Base-by-base conservation (phyloP, 2,113 vertebrate genomes). In the Phalacrocorax brasilianus region DNA sequence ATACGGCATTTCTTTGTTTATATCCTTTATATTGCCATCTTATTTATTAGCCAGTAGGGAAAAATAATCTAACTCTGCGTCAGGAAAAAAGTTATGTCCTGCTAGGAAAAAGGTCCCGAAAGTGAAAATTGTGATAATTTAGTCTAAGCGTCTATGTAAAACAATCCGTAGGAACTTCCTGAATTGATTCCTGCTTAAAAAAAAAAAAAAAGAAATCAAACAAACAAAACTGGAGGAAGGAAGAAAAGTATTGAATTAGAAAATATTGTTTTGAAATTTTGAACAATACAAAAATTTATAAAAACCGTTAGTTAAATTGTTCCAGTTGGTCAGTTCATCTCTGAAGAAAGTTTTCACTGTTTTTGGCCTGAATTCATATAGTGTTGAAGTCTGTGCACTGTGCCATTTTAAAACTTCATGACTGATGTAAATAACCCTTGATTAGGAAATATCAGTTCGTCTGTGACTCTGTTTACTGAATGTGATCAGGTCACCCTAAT, bases 301-400 rank as follows among this genome's bases (percentile, higher is more conserved):
- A 18, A 42, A 81, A 50, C 13, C 0, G 6, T 26, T 16, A 8
- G 1, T 44, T 61, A 44, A 30, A 14, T 19, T 67, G 5, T 76
- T 75, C 5, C 6, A 14, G 3, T 23, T 3, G 1, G 3, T n/a
- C 6, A 40, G 3, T 24, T 73, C 2, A 24, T 22, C 32, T 74
- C 14, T 85, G 27, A 10, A n/a, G 15, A 33, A 80, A 42, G 3
- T 38, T 80, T 26, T 1, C 13, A 12, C 12, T 59, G 6, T 73
- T 28, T 88, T 89, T 67, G 59, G 11, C 20, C 13, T 40, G 17
- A 56, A 8, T 85, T 85, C 7, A 23, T 11, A 12, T 3, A 22
- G 1, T 0, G 0, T 27, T 71, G 27, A 78, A 12, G 6, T 24
- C 50, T 81, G 14, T 24, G 16, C 4, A 11, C 15, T 53, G 9